These are phyloP conservation scores for Menidia menidia DNA, from an alignment of 2,797 vertebrate genomes.

Conservation along the genomic window DNA sequence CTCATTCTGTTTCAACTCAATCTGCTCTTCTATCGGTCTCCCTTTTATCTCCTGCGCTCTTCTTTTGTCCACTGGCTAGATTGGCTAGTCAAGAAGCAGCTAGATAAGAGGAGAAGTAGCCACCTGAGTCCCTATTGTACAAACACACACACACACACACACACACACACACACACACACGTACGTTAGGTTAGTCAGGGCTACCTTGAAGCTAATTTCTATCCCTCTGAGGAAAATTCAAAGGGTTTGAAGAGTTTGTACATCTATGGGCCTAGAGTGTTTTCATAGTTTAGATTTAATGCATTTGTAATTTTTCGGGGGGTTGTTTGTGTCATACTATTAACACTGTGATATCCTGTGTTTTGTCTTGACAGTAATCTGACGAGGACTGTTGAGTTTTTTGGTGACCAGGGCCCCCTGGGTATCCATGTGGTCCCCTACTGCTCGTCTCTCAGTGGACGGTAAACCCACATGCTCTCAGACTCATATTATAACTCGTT, in stretches of 20 bases:
- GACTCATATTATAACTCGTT: too few species aligned
- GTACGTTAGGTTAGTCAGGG: conserved; percentile 36
- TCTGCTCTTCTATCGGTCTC: conserved; percentile 39
- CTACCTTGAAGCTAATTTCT: conserved; percentile 69
- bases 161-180: conserved; percentile 13
- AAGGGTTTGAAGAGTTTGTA: conserved; percentile 60
- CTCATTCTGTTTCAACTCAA: conserved; percentile 59
- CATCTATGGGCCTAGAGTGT: not conserved
- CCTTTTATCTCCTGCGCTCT: conserved; percentile 53
- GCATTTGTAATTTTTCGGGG: conserved; percentile 7
- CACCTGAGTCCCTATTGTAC: conserved; percentile 56
- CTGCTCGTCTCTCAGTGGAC: conserved; percentile 94
- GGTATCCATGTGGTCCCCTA: conserved; percentile 97
- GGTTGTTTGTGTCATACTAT: not conserved
- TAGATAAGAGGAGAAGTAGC: conserved; percentile 64
- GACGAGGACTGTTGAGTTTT: conserved; percentile 88
- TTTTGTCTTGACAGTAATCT: conserved; percentile 78
- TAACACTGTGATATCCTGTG: conserved; percentile 11
- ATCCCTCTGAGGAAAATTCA: conserved; percentile 61
- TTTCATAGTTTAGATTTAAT: not conserved
- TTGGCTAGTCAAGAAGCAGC: conserved; percentile 59
- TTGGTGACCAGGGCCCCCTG: conserved; percentile 89
- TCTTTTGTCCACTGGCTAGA: conserved; percentile 59
- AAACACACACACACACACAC: conserved; percentile 20
- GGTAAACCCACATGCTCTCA: conserved; percentile 79